Base-by-base conservation (phyloP, 2,113 vertebrate genomes). In the Misgurnus mizolepis region DNA sequence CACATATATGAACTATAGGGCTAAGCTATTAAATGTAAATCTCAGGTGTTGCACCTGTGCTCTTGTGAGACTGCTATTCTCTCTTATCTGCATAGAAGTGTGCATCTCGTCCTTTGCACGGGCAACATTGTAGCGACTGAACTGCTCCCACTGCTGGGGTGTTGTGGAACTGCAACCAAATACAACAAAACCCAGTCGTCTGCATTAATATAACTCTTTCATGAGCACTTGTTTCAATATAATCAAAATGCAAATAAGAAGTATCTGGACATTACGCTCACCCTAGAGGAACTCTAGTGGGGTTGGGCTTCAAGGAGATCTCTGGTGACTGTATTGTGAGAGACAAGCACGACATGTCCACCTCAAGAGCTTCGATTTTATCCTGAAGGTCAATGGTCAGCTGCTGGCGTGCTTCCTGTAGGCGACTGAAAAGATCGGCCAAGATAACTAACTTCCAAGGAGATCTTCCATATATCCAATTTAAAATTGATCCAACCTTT, bases 231-330 rank as follows among this genome's bases (percentile, higher is more conserved):
- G 4, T 58, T 18, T 58, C 7, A n/a, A 7, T 18, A 18, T 58
- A n/a, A 18, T 58, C n/a, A 58, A 58, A 2, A 58, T 18, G 55
- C 55, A n/a, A 58, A 12, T 4, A 53, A 6, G 17, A 6, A 2
- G 9, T 72, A 17, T 18, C 10, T 41, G 43, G 14, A 12, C 9
- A 47, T 10, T 34, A 60, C n/a, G 0, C 91, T 94, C 90, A 99
- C 97, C 94, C 90, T 0, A 78, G 0, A 1, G 94, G 95, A n/a
- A 96, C 78, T 2, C 93, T 93, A 0, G 92, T 93, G 1, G 96
- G 95, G 81, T 96, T 93, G 79, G 93, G 89, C 89, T 99, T 99
- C 86, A 97, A 89, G 9, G 98, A 98, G 85, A 98, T 95, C 83
- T 93, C 92, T 55, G 95, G 90, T 0, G 96, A 96, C 58, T 86